Evolutionary conservation across 2,113 vertebrate genomes (phyloP), one percentile per base, ranked within the genome.

Genomic region (Chlorodrepanis virens): DNA sequence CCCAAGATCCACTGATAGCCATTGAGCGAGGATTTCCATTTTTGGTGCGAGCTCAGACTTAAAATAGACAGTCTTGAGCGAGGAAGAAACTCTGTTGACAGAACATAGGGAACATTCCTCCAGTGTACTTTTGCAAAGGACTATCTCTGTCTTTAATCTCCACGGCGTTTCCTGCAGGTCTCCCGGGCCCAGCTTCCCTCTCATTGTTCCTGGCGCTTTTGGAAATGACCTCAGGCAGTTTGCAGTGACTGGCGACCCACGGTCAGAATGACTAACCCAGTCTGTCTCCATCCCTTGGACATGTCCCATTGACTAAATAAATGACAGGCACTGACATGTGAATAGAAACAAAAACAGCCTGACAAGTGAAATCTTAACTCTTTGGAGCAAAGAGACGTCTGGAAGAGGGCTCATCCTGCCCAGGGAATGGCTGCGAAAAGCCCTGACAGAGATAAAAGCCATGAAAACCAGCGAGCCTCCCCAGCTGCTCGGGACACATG

Each of bases 121-220:
- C 90, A 74, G 82, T 90, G 95, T 93, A 89, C 96, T 90, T 97
- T 97, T 75, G 95, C 90, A 83, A 35, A 90, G 95, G 95, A 90
- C 96, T 97, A 97, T 97, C 97, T 97, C 63, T 80, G 92, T 94
- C 96, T 96, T 96, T 92, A 96, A 97, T 97, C 97, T 97, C 95
- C 29, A 5, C 60, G 65, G 86, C 33, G 83, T 89, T 97, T 97
- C 97, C 97, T 96, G 97, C 94, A 92, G 91, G 97, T 97, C 97
- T 97, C 97, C 90, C 59, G 71, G 91, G 92, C 87, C 81, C 83
- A 47, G 93, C 90, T 96, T 95, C 93, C 78, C 96, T 94, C 95
- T 92, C 96, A 96, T 97, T 97, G 97, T 97, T 96, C 88, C 72
- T 79, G 89, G 95, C 2, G 75, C 81, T 79, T 91, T 97, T 97